Percentiles rank a stretch among this genome's conserved stretches.
These are phyloP conservation scores for Pogonocherus hispidulus DNA, from an alignment of 2,888 invertebrate species.

Conservation along the genomic window DNA sequence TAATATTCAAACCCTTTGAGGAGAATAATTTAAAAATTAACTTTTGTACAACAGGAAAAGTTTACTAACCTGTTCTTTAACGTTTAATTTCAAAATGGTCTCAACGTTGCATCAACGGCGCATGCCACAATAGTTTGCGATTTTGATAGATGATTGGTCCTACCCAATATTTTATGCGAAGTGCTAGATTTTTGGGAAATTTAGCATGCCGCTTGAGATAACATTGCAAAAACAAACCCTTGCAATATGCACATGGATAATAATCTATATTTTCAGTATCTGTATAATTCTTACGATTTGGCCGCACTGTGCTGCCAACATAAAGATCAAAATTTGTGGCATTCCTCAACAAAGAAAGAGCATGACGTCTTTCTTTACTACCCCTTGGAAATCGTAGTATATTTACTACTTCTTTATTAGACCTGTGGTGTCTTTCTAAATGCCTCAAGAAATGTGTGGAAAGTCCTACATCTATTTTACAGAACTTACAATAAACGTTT, in stretches of 20 bases:
- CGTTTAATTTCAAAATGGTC: neutral
- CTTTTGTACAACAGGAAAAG: neutral
- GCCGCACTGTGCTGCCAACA: neutral
- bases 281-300: neutral
- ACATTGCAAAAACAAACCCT: neutral
- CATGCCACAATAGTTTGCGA: neutral
- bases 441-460: too few species aligned
- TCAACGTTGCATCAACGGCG: neutral
- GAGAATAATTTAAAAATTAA: too few species aligned
- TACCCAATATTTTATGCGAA: too few species aligned
- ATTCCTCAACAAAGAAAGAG: neutral
- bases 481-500: too few species aligned
- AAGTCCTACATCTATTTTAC: too few species aligned
- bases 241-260: too few species aligned
- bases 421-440: too few species aligned
- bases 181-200: too few species aligned
- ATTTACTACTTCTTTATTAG: too few species aligned
- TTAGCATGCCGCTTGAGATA: neutral
- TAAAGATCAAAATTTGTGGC: neutral
- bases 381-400: too few species aligned
- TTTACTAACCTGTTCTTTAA: neutral
- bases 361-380: too few species aligned
- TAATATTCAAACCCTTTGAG: neutral
- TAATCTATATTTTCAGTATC: neutral
- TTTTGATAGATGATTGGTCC: neutral